phyloP scores from a whole-genome alignment of 1,140 invertebrate genomes.

The Leptinotarsa undecemlineata region DNA sequence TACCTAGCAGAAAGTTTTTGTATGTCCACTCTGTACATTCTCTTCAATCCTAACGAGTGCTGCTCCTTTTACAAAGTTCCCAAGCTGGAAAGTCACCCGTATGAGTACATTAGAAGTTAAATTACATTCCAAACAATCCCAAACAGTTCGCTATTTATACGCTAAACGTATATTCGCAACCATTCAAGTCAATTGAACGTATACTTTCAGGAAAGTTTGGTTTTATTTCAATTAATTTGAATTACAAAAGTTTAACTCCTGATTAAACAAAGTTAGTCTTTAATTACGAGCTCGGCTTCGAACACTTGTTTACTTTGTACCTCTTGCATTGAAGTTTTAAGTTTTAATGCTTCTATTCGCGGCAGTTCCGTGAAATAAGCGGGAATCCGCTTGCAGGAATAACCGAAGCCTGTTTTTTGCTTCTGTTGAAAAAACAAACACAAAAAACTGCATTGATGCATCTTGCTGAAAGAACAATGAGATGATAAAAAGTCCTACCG shows the following conservation, averaged over 20 bases:
- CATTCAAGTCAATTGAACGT: slow-evolving; percentile 3
- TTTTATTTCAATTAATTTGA: slow-evolving; percentile 31
- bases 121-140: not conserved
- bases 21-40: no score
- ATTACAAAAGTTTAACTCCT: slow-evolving; percentile 29
- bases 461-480: no score
- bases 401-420: no score
- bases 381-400: not conserved
- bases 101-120: not conserved
- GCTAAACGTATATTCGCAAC: not conserved
- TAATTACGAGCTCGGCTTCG: slow-evolving; percentile 19
- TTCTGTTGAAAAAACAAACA: no score
- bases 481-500: no score
- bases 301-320: slow-evolving; percentile 27
- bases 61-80: no score
- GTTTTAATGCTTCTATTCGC: slow-evolving; percentile 18
- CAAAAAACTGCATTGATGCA: no score
- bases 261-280: slow-evolving; percentile 31
- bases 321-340: slow-evolving; percentile 10
- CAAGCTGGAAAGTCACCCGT: no score
- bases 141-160: not conserved
- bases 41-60: no score
- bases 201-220: slow-evolving; percentile 9
- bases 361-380: not conserved
- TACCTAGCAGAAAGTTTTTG: no score